Evolutionary conservation across 92 coral and sea anemone species (phyloP), one percentile per base, ranked within the genome.

Genomic region (Muricea muricata): DNA sequence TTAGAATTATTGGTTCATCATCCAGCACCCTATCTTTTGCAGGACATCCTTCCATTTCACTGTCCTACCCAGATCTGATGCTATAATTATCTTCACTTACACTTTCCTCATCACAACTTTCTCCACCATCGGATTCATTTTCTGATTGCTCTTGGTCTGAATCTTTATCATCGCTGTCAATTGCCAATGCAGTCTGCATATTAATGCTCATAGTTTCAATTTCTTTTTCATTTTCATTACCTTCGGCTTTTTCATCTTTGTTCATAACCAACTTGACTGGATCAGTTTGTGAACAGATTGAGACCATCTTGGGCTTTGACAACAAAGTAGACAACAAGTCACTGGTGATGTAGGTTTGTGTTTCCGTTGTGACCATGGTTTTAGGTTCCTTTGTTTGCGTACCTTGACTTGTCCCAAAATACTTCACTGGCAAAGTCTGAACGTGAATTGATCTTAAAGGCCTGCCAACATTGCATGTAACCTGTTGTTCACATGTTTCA

Each of bases 361-460:
- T 67, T 67, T 46, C 75, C 33, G 4, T 67, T 39, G 75, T 67
- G 40, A 67, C 75, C 75, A 6, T 32, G 42, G 75, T 67, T 67
- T 69, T 69, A 0, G 3, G 1, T 3, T 41, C 28, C 13, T 34
- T 69, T 6, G 75, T 69, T 69, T 69, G 75, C 35, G 75, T 69
- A 6, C 75, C 75, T 69, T 69, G 23, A 69, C 75, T 69, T 29
- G 29, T 69, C 52, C 52, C 75, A 69, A 33, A 69, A 69, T 69
- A 69, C 24, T 69, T 50, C 75, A 69, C 12, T 69, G 75, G 75
- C 75, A 69, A 41, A 69, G 75, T 69, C 48, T 69, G 75, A 6
- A 69, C 26, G 35, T 69, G 47, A 28, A 69, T 35, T 69, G 75
- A 32, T 29, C 35, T 34, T 34, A 24, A 29, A 14, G 72, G 39